Conservation (phyloP, 92 coral and sea anemone genomes). For the Ricordea florida region DNA sequence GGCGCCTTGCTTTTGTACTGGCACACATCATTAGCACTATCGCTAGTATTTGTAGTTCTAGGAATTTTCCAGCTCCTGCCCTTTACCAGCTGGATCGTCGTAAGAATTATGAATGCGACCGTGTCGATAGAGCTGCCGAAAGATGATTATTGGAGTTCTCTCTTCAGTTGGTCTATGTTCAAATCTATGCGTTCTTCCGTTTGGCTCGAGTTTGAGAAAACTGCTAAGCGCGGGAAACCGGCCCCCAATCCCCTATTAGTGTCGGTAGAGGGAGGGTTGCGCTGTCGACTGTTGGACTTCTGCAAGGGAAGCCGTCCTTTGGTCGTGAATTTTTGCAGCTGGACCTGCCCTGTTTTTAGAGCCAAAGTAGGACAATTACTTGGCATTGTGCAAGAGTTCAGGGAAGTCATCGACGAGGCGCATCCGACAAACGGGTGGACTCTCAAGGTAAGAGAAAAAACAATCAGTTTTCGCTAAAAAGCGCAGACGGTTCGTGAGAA, state of each 20-base stretch:
- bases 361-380: conserved; percentile 46
- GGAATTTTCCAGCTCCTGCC: conserved; percentile 30
- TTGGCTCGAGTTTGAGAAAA: conserved; percentile 53
- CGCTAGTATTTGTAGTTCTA: conserved; percentile 21
- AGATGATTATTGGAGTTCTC: conserved; percentile 61
- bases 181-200: conserved; percentile 55
- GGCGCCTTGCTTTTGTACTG: conserved; percentile 4
- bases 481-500: too few species aligned
- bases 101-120: conserved; percentile 29
- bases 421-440: conserved; percentile 83
- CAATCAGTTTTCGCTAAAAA: too few species aligned
- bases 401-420: conserved; percentile 75
- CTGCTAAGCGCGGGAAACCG: conserved; percentile 27
- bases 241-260: conserved; percentile 69
- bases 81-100: conserved; percentile 29
- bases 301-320: conserved; percentile 54
- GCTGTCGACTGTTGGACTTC: conserved; percentile 48
- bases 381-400: conserved; percentile 55
- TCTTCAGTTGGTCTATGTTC: conserved; percentile 76
- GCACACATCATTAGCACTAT: background rate
- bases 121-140: conserved; percentile 38
- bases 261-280: conserved; percentile 47
- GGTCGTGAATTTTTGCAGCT: conserved; percentile 70
- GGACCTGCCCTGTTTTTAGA: conserved; percentile 70
- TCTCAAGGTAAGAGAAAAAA: conserved; percentile 74